A percentile compares a stretch with the other conserved stretches of the same genome.
Conservation (phyloP, 2,888 invertebrate species). For the Zaprionus obscuricornis region DNA sequence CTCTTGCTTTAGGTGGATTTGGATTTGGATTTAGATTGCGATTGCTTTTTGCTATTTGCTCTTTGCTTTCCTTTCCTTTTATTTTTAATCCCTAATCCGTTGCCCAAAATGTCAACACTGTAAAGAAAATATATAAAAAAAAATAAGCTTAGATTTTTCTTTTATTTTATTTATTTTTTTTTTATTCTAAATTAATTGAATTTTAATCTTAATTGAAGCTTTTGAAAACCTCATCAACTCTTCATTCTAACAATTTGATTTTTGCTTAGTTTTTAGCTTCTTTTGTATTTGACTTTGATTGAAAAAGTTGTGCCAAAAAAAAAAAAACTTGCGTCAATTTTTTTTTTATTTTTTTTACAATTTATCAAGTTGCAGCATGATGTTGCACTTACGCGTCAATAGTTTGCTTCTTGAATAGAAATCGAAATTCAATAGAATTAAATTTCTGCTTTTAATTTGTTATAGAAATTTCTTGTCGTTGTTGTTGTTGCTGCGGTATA, state of each 20-base stretch:
- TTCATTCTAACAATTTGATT: no score
- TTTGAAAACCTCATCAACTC: no score
- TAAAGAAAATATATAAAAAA: not conserved
- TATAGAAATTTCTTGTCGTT: conserved; percentile 7
- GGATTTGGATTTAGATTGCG: not conserved
- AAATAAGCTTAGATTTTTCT: not conserved
- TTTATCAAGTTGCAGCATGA: conserved; percentile 22
- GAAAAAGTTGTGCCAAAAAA: conserved; percentile 20
- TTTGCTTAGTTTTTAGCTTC: not conserved
- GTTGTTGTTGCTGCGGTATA: not conserved
- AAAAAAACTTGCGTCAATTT: not conserved
- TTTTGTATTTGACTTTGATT: conserved; percentile 11
- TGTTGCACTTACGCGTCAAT: conserved; percentile 25
- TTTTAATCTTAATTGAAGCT: not conserved
- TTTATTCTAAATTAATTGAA: no score
- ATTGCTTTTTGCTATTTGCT: no score
- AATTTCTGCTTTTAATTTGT: not conserved
- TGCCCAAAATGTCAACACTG: conserved; percentile 33
- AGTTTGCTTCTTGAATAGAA: not conserved
- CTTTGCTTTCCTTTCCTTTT: conserved; percentile 6
- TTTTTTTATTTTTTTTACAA: no score
- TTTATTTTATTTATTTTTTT: no score
- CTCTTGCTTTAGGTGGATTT: conserved; percentile 38
- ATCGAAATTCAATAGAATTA: not conserved
- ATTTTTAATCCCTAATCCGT: conserved; percentile 8